Evolutionary conservation across 2,113 vertebrate species (phyloP).

Genomic region (Gulo gulo): DNA sequence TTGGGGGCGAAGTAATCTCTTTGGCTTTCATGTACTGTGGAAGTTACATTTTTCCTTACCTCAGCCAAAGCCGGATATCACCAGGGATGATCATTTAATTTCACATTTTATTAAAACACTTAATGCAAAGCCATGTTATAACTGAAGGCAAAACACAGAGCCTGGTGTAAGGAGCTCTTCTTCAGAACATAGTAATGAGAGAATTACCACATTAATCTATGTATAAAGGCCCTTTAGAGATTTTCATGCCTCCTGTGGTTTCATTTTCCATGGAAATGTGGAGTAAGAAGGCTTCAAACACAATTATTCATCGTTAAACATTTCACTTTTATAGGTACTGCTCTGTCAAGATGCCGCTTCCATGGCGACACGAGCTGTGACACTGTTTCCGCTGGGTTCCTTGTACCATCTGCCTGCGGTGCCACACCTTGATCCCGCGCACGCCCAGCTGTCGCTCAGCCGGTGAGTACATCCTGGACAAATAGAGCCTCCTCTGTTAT

Average conservation of each 20-base stretch:
- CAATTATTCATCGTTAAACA: conserved; percentile 69
- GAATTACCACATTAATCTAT: conserved; percentile 86
- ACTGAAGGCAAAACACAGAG: conserved; percentile 74
- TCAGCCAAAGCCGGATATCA: conserved; percentile 76
- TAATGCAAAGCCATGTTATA: conserved; percentile 79
- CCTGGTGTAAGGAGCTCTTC: conserved; percentile 73
- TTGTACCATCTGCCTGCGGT: background rate
- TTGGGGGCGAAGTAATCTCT: conserved; percentile 28
- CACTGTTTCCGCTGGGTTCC: background rate
- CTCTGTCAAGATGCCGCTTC: conserved; percentile 40
- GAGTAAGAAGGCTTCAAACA: conserved; percentile 67
- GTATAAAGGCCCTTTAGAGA: conserved; percentile 81
- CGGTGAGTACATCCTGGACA: background rate
- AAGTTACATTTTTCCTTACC: conserved; percentile 68
- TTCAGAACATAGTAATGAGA: conserved; percentile 80
- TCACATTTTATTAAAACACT: conserved; percentile 83
- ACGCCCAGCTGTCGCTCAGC: background rate
- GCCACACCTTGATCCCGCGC: background rate
- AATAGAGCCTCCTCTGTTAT: background rate
- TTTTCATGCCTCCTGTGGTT: conserved; percentile 76
- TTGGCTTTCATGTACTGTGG: conserved; percentile 48
- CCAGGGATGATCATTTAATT: conserved; percentile 82
- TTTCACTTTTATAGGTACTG: conserved; percentile 59
- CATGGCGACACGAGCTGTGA: background rate
- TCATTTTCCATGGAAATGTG: conserved; percentile 68